phyloP scores from a whole-genome alignment of 2,888 invertebrate species.

The Dinocampus coccinellae region DNA sequence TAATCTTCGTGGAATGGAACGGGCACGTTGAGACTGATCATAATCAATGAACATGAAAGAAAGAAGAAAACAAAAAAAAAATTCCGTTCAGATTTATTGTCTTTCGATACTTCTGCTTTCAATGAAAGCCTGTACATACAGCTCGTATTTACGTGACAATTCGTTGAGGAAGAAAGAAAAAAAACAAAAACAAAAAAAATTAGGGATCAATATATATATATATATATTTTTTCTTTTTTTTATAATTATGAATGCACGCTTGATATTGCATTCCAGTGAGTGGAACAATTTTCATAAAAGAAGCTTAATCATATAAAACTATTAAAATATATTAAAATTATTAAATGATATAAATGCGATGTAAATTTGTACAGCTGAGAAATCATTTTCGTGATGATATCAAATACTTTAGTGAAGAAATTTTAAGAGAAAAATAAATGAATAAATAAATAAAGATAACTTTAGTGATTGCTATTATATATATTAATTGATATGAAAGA shows the following conservation, averaged over 20 bases:
- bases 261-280: neutral
- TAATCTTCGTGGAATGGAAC: conserved; percentile 57
- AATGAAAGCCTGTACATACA: conserved; percentile 57
- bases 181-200: too few species aligned
- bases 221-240: neutral
- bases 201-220: neutral
- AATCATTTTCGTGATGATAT: too few species aligned
- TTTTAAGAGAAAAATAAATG: too few species aligned
- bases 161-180: neutral
- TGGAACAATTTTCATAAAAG: neutral
- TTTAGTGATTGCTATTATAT: neutral
- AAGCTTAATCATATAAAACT: neutral
- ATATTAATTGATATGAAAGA: neutral
- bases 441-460: neutral
- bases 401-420: too few species aligned
- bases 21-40: conserved; percentile 53
- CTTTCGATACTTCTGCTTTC: conserved; percentile 53
- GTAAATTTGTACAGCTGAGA: neutral
- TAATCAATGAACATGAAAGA: too few species aligned
- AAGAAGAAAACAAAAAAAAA: conserved; percentile 23
- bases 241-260: neutral
- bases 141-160: neutral
- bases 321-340: neutral
- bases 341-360: neutral
- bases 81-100: conserved; percentile 13